Conservation (phyloP, 2,888 invertebrate genomes). For the Synanthedon vespiformis region DNA sequence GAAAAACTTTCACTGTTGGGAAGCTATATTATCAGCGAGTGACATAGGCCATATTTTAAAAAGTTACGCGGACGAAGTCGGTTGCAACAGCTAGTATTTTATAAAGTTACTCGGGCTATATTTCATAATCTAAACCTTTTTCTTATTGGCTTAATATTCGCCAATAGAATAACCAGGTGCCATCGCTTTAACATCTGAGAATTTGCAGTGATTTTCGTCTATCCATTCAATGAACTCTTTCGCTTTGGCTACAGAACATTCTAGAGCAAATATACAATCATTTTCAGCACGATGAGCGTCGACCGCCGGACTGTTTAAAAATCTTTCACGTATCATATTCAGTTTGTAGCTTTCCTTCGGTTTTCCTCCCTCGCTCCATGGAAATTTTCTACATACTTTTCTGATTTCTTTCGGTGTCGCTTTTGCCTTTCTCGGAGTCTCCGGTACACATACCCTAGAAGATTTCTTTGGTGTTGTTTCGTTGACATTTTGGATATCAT, state of each 20-base stretch:
- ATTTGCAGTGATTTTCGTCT: conserved; percentile 29
- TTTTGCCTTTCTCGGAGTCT: conserved; percentile 12
- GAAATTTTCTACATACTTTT: conserved; percentile 25
- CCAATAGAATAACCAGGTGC: conserved; percentile 31
- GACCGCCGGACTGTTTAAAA: conserved; percentile 47
- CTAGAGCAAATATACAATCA: conserved; percentile 74
- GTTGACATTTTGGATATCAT: conserved; percentile 14
- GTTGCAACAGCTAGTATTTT: too few relatives aligned
- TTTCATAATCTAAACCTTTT: not conserved
- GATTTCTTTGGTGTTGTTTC: conserved; percentile 29
- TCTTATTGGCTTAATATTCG: not conserved
- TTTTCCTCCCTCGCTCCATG: conserved; percentile 22
- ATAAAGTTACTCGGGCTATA: too few relatives aligned
- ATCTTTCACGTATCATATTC: conserved; percentile 63
- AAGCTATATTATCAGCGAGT: too few relatives aligned
- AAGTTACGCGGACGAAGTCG: too few relatives aligned
- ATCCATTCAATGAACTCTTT: conserved; percentile 71
- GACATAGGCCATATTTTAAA: too few relatives aligned
- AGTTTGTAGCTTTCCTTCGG: conserved; percentile 62
- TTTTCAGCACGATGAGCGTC: conserved; percentile 75
- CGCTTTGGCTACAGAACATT: conserved; percentile 66
- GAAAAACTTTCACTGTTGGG: too few relatives aligned
- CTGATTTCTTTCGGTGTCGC: not conserved
- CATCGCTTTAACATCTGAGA: conserved; percentile 42
- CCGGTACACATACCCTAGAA: conserved; percentile 9